Base-by-base conservation (phyloP, 2,888 invertebrate species). In the Eueremaeus valkanovi region DNA sequence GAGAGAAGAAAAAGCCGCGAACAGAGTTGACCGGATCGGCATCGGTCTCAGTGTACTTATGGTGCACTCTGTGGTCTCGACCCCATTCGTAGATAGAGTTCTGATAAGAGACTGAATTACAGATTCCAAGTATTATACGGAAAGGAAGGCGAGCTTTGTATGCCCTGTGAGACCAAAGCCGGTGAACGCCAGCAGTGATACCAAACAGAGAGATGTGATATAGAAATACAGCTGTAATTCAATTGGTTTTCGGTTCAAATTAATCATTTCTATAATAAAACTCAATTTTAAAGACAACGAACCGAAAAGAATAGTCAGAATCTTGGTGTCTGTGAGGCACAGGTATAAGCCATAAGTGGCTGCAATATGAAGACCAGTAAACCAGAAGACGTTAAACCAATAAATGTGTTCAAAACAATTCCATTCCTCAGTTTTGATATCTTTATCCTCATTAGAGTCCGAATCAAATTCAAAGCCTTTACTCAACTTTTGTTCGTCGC, bases 101-200 rank as follows among this genome's bases (percentile, higher is more conserved):
- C 86, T 93, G 91, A 83, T 93, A 92, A n/a, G 95, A 92, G 81
- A 91, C 86, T 1, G 93, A 91, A 84, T 95, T 93, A 81, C 90
- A 87, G 70, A 92, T 78, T 81, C 91, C 90, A 18, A 98, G 86
- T 77, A 93, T 84, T 5, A 93, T 82, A 76, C 93, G 87, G 76
- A 96, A 85, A 0, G 93, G 95, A 85, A 90, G 87, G 80, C 88
- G 90, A 0, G 96, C 97, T 84, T 95, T 96, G 85, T 95, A 98
- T 0, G 94, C 86, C 80, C 90, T 87, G 84, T 98, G 98, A 21
- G 75, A 75, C 95, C 95, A 98, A n/a, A 96, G 86, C 79, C 97
- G 87, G 83, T 98, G 98, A 0, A 93, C 95, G 3, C 97, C 97
- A 0, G 92, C 95, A 1, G 97, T 97, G 73, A 96, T 90, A 0